phyloP scores from a whole-genome alignment of 1,140 invertebrate genomes.

The Dermatophagoides farinae region DNA sequence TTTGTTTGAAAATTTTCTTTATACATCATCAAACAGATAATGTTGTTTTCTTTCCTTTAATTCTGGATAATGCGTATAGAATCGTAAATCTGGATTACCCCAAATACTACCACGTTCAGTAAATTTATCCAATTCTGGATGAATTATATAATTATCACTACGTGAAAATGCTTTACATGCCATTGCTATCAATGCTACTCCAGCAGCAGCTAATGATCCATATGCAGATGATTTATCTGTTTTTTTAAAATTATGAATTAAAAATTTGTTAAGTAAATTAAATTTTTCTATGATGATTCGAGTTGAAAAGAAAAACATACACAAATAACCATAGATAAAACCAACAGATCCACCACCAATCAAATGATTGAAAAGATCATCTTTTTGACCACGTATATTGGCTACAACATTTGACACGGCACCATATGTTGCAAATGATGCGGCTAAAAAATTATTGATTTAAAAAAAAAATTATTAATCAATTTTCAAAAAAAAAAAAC shows the following conservation, averaged over 20 bases:
- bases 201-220: not conserved
- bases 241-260: not conserved
- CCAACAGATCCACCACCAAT: conserved; percentile 10
- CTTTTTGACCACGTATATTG: conserved; percentile 13
- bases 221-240: not conserved
- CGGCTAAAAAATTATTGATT: not conserved
- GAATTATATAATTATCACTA: too few species aligned
- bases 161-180: too few species aligned
- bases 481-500: too few species aligned
- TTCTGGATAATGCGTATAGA: too few species aligned
- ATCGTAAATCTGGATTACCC: not conserved
- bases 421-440: not conserved
- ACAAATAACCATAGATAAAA: not conserved
- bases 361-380: not conserved
- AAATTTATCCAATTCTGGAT: not conserved
- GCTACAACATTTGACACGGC: not conserved
- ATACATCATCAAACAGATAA: too few species aligned
- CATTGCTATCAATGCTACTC: not conserved
- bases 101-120: not conserved
- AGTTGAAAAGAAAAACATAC: not conserved
- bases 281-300: too few species aligned
- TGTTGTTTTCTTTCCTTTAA: too few species aligned
- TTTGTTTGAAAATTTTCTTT: too few species aligned
- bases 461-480: not conserved
- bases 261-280: not conserved